phyloP scores from a whole-genome alignment of 2,888 invertebrate species.

The Meliscaeva auricollis region DNA sequence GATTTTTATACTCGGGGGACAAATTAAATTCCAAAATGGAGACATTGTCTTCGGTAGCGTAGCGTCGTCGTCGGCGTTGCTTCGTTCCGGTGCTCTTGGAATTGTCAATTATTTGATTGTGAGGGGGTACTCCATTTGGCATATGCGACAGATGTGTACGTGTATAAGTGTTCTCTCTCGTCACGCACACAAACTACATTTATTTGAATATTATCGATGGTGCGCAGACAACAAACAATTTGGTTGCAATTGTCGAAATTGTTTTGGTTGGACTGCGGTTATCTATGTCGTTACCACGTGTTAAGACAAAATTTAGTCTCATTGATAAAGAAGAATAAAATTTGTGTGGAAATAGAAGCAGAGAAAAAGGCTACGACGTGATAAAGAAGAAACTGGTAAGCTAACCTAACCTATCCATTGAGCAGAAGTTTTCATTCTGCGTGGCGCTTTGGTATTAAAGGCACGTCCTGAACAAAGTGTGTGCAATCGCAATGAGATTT shows the following conservation, averaged over 20 bases:
- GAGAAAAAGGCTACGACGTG: background rate
- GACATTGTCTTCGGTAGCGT: conserved; percentile 18
- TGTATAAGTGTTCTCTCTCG: conserved; percentile 40
- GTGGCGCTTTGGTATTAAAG: conserved; percentile 48
- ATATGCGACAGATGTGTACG: background rate
- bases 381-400: conserved; percentile 45
- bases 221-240: background rate
- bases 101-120: conserved; percentile 67
- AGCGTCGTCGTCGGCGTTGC: background rate
- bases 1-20: conserved; percentile 83
- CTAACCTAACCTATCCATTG: no score
- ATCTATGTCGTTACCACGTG: conserved; percentile 21
- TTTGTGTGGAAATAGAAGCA: background rate
- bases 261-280: background rate
- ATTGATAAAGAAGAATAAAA: background rate
- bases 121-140: conserved; percentile 18
- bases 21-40: conserved; percentile 71
- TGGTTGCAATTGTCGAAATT: conserved; percentile 11
- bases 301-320: no score
- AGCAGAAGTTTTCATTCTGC: conserved; percentile 45
- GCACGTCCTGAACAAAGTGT: conserved; percentile 62
- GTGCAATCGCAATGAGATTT: conserved; percentile 62
- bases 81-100: conserved; percentile 65
- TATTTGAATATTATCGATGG: background rate
- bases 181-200: conserved; percentile 38